A percentile compares a stretch with the other conserved stretches of the same genome.
Conservation (phyloP, 2,797 vertebrate species). For the Iguana delicatissima region DNA sequence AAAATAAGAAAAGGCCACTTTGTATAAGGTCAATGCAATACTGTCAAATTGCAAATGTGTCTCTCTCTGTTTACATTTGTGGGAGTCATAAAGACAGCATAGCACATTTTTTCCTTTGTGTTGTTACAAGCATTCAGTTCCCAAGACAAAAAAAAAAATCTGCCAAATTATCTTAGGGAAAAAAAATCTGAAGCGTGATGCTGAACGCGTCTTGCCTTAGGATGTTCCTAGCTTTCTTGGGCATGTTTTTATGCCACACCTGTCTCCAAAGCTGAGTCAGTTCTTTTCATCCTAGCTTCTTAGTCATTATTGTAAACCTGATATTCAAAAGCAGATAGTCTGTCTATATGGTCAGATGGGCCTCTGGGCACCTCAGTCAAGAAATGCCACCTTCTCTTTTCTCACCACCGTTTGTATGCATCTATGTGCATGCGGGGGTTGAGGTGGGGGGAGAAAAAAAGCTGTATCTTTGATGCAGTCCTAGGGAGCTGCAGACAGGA, state of each 20-base stretch:
- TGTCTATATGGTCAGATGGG: background rate
- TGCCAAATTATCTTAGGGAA: background rate
- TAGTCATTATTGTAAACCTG: background rate
- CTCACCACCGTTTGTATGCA: background rate
- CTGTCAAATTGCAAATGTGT: background rate
- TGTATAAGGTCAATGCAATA: background rate
- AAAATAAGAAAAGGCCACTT: background rate
- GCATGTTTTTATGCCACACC: slow-evolving; percentile 28
- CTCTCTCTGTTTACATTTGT: background rate
- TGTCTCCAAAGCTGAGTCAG: background rate
- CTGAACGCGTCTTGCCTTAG: background rate
- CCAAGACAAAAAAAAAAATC: background rate
- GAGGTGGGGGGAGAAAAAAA: no score
- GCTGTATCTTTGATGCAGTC: background rate
- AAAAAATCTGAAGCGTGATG: background rate
- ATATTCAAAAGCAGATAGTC: background rate
- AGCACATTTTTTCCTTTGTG: background rate
- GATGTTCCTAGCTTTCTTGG: background rate
- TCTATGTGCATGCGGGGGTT: no score
- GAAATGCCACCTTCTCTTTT: background rate
- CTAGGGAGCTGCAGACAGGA: background rate
- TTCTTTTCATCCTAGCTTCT: background rate
- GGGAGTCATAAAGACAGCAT: background rate
- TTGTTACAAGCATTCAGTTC: background rate
- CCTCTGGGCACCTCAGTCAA: background rate